Base-by-base conservation (phyloP, 2,888 invertebrate species). In the Spatulosminthurus flaviceps region DNA sequence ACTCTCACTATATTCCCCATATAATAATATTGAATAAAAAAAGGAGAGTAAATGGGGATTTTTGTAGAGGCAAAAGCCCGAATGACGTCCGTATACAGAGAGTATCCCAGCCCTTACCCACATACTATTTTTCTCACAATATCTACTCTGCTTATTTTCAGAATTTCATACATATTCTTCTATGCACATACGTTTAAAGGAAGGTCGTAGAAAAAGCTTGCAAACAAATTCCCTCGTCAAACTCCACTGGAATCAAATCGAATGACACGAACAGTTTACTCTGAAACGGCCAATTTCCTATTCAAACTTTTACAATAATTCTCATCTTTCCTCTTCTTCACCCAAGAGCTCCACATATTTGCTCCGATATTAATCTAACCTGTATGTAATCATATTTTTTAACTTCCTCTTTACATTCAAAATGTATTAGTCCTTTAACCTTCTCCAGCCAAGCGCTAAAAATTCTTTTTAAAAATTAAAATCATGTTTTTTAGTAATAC, bases 201-300 rank as follows among this genome's bases (percentile, higher is more conserved):
- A 34, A 34, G 64, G 24, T 22, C n/a, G 4, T 64, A 64, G 5
- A 64, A 24, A n/a, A 64, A 9, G 24, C 24, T 64, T 24, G 24
- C 11, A 64, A 76, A 66, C 42, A 66, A 76, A 76, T 76, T 76
- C 76, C 66, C 42, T 43, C 66, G 75, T 66, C 75, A 75, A 75
- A 67, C 76, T 76, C 66, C 41, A 76, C 76, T 76, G 67, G 76
- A 64, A 78, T 78, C 74, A 79, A 79, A 79, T 79, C 74, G 79
- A 79, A 79, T 79, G 79, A 79, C 79, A 79, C 74, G 79, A 79
- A 74, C 79, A 79, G 79, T 79, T 79, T 74, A 74, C 78, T 78
- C 69, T 78, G 43, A 71, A 78, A 72, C 72, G 61, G 72, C 78
- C 79, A 74, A 70, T 79, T 79, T 75, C 51, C 74, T 61, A 66